Conservation (phyloP, 2,888 invertebrate genomes). For the Drosophila falleni region DNA sequence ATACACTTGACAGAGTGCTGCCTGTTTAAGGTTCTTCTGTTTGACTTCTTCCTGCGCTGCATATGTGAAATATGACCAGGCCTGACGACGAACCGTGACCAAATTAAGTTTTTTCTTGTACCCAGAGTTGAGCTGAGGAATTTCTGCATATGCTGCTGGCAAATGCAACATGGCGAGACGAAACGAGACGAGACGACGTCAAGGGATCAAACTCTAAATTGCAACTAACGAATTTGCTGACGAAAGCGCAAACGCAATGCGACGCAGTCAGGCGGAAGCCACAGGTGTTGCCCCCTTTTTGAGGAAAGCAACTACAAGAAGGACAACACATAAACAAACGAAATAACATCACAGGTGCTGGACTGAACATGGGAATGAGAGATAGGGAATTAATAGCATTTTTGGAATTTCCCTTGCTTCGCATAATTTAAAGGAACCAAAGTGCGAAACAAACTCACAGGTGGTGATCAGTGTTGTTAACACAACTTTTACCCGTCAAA, state of each 20-base stretch:
- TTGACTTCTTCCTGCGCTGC: slow-evolving; percentile 52
- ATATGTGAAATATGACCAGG: slow-evolving; percentile 66
- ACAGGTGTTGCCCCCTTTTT: slow-evolving; percentile 59
- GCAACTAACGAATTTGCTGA: slow-evolving; percentile 54
- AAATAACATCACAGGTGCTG: slow-evolving; percentile 61
- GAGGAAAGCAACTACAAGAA: slow-evolving; percentile 3
- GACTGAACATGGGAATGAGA: slow-evolving; percentile 12
- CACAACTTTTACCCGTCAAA: too few species aligned
- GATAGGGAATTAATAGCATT: slow-evolving; percentile 24
- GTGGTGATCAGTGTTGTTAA: slow-evolving; percentile 32
- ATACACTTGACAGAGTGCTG: slow-evolving; percentile 70
- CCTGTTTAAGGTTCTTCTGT: slow-evolving; percentile 59
- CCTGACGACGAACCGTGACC: slow-evolving; percentile 66
- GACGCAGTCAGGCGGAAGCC: slow-evolving; percentile 53
- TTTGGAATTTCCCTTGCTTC: slow-evolving; percentile 65
- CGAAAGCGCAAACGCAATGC: slow-evolving; percentile 19
- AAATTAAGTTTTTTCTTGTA: slow-evolving; percentile 38
- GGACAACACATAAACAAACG: slow-evolving; percentile 21
- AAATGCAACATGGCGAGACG: slow-evolving; percentile 63
- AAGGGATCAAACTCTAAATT: slow-evolving; percentile 59
- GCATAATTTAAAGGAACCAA: slow-evolving; percentile 18
- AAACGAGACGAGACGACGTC: slow-evolving; percentile 53
- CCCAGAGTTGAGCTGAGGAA: slow-evolving; percentile 31
- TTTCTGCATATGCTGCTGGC: slow-evolving; percentile 24
- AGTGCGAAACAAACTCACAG: slow-evolving; percentile 51